Evolutionary conservation across 2,797 vertebrate species (phyloP).

Genomic region (Podarcis siculus): DNA sequence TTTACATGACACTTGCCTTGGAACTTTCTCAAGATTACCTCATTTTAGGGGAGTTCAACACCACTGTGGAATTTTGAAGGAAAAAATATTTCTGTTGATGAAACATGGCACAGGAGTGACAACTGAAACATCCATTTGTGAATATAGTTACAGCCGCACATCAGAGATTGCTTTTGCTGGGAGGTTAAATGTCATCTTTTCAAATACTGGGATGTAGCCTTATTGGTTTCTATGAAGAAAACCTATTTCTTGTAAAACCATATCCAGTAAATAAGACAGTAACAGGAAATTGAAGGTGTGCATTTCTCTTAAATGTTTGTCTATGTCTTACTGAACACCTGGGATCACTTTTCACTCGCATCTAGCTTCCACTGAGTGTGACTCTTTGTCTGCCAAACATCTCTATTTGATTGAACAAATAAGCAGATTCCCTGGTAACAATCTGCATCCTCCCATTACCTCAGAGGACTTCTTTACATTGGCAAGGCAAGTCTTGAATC

Average conservation of each 20-base stretch:
- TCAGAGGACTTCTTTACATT: constrained; percentile 35
- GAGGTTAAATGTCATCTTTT: constrained; percentile 18
- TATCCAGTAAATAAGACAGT: neutral
- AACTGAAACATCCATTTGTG: constrained; percentile 3
- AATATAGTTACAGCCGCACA: neutral
- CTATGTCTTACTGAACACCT: neutral
- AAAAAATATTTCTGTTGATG: neutral
- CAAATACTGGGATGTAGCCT: constrained; percentile 2
- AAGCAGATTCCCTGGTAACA: constrained; percentile 40
- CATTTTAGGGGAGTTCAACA: neutral
- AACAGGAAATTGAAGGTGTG: constrained; percentile 10
- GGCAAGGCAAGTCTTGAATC: neutral
- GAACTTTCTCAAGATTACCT: neutral
- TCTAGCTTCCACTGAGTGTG: neutral
- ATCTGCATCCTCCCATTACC: constrained; percentile 28
- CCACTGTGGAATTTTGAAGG: neutral
- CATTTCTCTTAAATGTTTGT: neutral
- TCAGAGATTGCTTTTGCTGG: constrained; percentile 25
- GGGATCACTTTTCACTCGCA: neutral
- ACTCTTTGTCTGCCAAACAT: constrained; percentile 21
- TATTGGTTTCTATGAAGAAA: neutral
- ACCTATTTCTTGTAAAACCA: neutral
- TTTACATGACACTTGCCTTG: neutral
- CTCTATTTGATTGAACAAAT: constrained; percentile 41
- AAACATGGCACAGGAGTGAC: neutral